phyloP scores from a whole-genome alignment of 64 coral and sea anemone genomes.

The Hydrozoanthus tunicans region DNA sequence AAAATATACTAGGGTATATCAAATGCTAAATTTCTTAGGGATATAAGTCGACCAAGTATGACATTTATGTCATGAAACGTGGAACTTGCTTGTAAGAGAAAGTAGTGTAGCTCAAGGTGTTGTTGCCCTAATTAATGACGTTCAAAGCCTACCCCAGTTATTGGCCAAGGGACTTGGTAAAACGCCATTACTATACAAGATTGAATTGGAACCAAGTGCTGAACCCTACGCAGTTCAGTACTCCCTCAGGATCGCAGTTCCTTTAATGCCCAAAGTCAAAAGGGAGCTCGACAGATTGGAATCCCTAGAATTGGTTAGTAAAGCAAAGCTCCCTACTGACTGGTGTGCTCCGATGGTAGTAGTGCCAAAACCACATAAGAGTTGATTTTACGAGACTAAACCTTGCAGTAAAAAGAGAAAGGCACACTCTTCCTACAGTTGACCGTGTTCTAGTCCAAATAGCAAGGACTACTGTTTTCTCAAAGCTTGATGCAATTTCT shows the following conservation, averaged over 20 bases:
- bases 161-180: conserved; percentile 27
- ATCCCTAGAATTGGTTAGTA: conserved; percentile 53
- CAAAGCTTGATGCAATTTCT: conserved; percentile 50
- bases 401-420: conserved; percentile 14
- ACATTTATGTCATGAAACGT: conserved; percentile 63
- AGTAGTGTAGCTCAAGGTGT: conserved; percentile 46
- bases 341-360: conserved; percentile 52
- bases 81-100: conserved; percentile 50
- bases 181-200: conserved; percentile 58
- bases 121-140: conserved; percentile 57
- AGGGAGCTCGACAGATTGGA: conserved; percentile 53
- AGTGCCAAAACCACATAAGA: conserved; percentile 50
- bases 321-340: conserved; percentile 37
- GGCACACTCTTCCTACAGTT: conserved; percentile 35
- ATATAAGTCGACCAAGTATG: conserved; percentile 43
- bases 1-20: conserved; percentile 44
- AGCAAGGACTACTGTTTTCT: conserved; percentile 48
- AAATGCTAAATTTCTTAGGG: conserved; percentile 53
- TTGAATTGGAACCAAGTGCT: conserved; percentile 47
- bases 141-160: conserved; percentile 56
- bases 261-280: conserved; percentile 58
- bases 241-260: conserved; percentile 43
- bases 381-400: conserved; percentile 47
- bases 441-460: conserved; percentile 51
- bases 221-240: conserved; percentile 57